Evolutionary conservation across 1,140 invertebrate genomes (phyloP), one percentile per base, ranked within the genome.

Genomic region (Drosophila tristis): DNA sequence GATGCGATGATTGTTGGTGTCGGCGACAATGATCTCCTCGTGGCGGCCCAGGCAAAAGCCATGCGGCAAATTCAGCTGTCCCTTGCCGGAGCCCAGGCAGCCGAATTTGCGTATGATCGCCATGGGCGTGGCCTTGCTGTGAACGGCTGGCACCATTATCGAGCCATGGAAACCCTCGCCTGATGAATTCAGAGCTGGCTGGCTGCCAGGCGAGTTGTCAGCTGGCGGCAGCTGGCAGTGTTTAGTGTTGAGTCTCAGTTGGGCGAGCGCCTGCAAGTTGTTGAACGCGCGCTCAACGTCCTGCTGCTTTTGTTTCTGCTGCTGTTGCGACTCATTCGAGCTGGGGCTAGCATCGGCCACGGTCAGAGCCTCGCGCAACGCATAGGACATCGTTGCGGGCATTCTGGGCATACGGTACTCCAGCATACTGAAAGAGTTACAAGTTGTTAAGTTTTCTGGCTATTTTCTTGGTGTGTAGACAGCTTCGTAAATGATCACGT

Each of bases 1-100:
- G 87, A 99, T 98, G 57, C 98, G 95, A 93, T 99, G 98, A 92
- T 99, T 99, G 91, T 98, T 98, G 0, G 98, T 99, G 92, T 99
- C 98, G 16, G 98, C 98, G 16, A 98, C 97, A 80, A 99, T 97
- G 79, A 98, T 97, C 86, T 98, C 98, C 93, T 99, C 97, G 87
- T 98, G 97, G 48, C 95, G 94, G 25, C 98, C 98, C 44, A 99
- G 93, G 92, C 98, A 99, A 93, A 99, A 99, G 51, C 98, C 98
- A 93, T 99, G 98, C 0, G 98, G 98, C 13, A 98, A 98, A 92
- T 98, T 98, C 79, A 99, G 98, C 92, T 99, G 98, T 8, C 97
- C 96, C 91, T 97, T 97, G 29, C 95, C 95, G 50, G 96, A 95
- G 42, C 98, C 98, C 51, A 99, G 93, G 73, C 97, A 96, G 44